These are phyloP conservation scores for Carassius carassius DNA, from an alignment of 2,113 vertebrate species.

Conservation along the genomic window DNA sequence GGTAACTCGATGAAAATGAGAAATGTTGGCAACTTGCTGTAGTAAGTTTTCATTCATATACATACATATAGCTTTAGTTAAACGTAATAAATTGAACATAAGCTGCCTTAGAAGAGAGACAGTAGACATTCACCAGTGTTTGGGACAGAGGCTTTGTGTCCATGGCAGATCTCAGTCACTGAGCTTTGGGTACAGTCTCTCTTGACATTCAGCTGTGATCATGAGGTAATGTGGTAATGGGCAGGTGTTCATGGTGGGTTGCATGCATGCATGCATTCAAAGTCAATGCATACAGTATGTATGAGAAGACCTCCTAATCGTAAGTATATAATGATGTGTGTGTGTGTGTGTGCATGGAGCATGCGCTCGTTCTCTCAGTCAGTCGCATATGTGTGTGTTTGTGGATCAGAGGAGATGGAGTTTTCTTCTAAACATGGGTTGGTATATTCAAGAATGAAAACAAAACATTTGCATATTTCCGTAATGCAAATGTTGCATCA, in stretches of 20 bases:
- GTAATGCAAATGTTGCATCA: conserved; percentile 56
- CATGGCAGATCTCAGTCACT: conserved; percentile 62
- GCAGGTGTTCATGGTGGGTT: conserved; percentile 51
- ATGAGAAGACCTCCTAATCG: conserved; percentile 11
- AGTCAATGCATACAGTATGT: conserved; percentile 34
- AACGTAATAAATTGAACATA: not conserved
- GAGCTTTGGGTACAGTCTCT: conserved; percentile 73
- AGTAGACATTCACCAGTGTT: not conserved
- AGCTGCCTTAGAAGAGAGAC: not conserved
- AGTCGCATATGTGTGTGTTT: conserved; percentile 69
- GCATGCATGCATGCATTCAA: conserved; percentile 27
- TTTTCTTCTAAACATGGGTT: conserved; percentile 68
- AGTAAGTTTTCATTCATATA: too few relatives aligned
- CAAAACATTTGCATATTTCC: conserved; percentile 48
- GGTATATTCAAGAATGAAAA: conserved; percentile 69
- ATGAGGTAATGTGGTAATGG: conserved; percentile 76
- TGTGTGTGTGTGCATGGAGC: conserved; percentile 61
- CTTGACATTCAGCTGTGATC: conserved; percentile 71
- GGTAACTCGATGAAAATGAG: too few relatives aligned
- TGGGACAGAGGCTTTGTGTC: not conserved
- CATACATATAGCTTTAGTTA: too few relatives aligned
- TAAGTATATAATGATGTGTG: conserved; percentile 51
- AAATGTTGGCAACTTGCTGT: too few relatives aligned
- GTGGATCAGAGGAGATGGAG: conserved; percentile 65
- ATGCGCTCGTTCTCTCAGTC: conserved; percentile 67